Evolutionary conservation across 2,888 invertebrate species (phyloP), one percentile per base, ranked within the genome.

Genomic region (Cataglyphis livida): DNA sequence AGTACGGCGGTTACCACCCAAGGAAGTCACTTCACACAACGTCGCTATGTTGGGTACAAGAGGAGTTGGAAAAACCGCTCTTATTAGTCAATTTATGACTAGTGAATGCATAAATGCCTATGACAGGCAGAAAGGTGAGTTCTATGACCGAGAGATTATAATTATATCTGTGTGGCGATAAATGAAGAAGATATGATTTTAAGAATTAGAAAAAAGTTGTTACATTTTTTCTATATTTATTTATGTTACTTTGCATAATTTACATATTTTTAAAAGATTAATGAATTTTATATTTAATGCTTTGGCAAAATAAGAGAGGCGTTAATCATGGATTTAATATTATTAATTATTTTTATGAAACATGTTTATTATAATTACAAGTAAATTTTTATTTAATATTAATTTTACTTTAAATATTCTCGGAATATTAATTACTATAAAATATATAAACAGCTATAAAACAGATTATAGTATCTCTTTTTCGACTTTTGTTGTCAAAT

Each of bases 91-190:
- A 95, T 98, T 99, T 93, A 98, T 98, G 96, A 98, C 98, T 83
- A 98, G 98, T 90, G 98, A 98, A 94, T 98, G 98, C 94, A 98
- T 98, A 93, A 98, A 98, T 93, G 98, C 98, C 44, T 98, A 98
- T 94, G 98, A 98, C 92, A 96, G 98, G 92, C 98, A 97, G 90
- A 85, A 74, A 81, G 89, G 89, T 90, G 28, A 82, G 86, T 81
- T 9, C 51, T 21, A 25, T 7, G 48, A n/a, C 18, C 18, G 48
- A 35, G 5, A 51, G 0, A 3, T 6, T 21, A 32, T 21, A 21
- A 3, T 61, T 2, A 15, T 59, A 3, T 62, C 5, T 44, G n/a
- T 18, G 18, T n/a, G 25, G 38, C n/a, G 25, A 15, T 68, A 6
- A 25, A n/a, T 38, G 18, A 6, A 51, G 5, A 70, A 51, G 9